phyloP scores from a whole-genome alignment of 1,140 invertebrate species.

The Parapsyche elsis region DNA sequence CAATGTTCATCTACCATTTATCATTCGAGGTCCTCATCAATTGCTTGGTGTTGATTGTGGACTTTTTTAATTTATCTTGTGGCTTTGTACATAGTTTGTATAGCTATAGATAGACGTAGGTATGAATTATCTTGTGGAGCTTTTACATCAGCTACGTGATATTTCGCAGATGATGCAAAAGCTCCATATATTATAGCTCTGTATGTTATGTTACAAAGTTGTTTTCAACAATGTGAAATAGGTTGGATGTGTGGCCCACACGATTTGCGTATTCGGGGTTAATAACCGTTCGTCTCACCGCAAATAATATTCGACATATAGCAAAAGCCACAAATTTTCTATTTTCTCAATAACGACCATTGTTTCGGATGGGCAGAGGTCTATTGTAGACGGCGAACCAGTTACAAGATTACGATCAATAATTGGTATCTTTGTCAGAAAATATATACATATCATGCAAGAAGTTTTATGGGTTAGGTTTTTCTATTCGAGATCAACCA shows the following conservation, averaged over 20 bases:
- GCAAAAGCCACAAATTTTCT: neutral
- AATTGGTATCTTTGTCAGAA: neutral
- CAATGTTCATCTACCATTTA: neutral
- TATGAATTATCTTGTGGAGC: too few species aligned
- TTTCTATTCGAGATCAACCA: too few species aligned
- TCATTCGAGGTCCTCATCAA: neutral
- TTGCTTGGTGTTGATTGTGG: neutral
- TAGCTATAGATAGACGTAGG: too few species aligned
- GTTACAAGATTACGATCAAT: neutral
- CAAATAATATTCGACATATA: neutral
- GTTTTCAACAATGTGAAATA: too few species aligned
- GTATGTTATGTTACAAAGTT: too few species aligned
- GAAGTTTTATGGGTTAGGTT: too few species aligned
- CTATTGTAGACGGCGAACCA: neutral
- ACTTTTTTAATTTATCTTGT: neutral
- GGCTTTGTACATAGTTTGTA: too few species aligned
- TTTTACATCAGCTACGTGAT: too few species aligned
- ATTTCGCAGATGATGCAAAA: too few species aligned
- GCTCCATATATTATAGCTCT: too few species aligned
- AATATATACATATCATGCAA: too few species aligned
- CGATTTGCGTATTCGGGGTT: neutral
- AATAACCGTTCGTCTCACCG: neutral
- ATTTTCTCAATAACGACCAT: neutral
- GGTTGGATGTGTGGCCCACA: too few species aligned
- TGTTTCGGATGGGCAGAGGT: neutral